A percentile compares a stretch with the other conserved stretches of the same genome.
Conservation (phyloP, 2,888 invertebrate genomes). For the Muschampia plurimacula region DNA sequence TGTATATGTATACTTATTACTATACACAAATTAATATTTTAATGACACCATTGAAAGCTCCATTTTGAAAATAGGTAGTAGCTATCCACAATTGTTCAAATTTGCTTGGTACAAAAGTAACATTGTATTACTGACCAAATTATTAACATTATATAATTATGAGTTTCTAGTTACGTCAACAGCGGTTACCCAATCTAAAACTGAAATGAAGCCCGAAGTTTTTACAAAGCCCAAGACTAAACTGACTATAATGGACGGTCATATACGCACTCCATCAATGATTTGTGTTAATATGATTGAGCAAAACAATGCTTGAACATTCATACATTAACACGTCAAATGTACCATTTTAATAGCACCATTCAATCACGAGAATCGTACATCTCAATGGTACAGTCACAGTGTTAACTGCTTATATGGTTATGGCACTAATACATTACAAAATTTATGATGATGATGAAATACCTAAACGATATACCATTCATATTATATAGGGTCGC, state of each 20-base stretch:
- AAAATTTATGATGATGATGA: slow-evolving; percentile 44
- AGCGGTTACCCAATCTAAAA: slow-evolving; percentile 9
- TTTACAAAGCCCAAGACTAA: slow-evolving; percentile 21
- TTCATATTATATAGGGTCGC: slow-evolving; percentile 10
- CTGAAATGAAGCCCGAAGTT: slow-evolving; percentile 13
- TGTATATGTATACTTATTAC: no score
- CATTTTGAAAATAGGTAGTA: background rate
- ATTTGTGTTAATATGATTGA: slow-evolving; percentile 56
- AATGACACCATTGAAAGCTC: background rate
- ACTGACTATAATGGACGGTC: slow-evolving; percentile 72
- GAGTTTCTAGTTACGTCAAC: slow-evolving; percentile 22
- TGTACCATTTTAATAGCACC: slow-evolving; percentile 8
- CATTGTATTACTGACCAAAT: background rate
- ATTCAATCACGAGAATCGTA: background rate
- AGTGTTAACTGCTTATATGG: slow-evolving; percentile 49
- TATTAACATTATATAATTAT: background rate
- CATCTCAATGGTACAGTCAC: slow-evolving; percentile 52
- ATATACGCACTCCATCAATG: slow-evolving; percentile 50
- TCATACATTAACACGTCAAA: slow-evolving; percentile 42
- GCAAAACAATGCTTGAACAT: slow-evolving; percentile 54
- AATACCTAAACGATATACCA: slow-evolving; percentile 13
- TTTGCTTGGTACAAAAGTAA: background rate
- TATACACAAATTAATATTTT: background rate
- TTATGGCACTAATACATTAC: slow-evolving; percentile 71
- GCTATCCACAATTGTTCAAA: no score